A percentile compares a stretch with the other conserved stretches of the same genome.
These are phyloP conservation scores for Pterostichus madidus DNA, from an alignment of 2,888 invertebrate genomes.

Conservation along the genomic window DNA sequence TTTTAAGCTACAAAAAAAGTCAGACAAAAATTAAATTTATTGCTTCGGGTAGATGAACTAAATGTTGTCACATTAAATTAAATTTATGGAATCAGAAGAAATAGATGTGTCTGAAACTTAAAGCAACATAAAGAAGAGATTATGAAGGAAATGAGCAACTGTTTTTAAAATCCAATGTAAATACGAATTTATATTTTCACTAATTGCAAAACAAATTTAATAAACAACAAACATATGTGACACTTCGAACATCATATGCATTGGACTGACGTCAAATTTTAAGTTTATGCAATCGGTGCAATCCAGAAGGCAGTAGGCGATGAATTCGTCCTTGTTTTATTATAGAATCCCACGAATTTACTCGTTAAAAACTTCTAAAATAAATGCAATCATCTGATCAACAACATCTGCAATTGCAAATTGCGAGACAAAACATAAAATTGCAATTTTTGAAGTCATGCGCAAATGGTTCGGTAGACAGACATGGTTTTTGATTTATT, in stretches of 20 bases:
- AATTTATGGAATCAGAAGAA: conserved; percentile 26
- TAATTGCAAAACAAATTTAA: conserved; percentile 30
- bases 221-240: conserved; percentile 45
- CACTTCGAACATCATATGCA: conserved; percentile 18
- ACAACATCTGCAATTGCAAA: background rate
- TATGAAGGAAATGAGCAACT: conserved; percentile 8
- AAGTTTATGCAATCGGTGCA: conserved; percentile 52
- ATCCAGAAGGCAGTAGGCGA: background rate
- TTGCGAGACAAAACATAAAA: background rate
- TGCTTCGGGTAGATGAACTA: conserved; percentile 15
- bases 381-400: conserved; percentile 15
- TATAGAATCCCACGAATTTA: conserved; percentile 26
- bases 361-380: conserved; percentile 10
- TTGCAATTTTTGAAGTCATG: no score
- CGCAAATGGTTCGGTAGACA: no score
- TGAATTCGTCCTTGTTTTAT: conserved; percentile 55
- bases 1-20: background rate
- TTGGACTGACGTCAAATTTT: conserved; percentile 44
- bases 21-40: conserved; percentile 41
- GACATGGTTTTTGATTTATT: conserved; percentile 50
- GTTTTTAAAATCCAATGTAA: background rate
- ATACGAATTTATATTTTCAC: background rate
- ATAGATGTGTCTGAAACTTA: conserved; percentile 1
- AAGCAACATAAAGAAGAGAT: background rate
- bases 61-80: conserved; percentile 37